These are phyloP conservation scores for Larimichthys polyactis DNA, from an alignment of 2,113 vertebrate genomes.

Conservation along the genomic window DNA sequence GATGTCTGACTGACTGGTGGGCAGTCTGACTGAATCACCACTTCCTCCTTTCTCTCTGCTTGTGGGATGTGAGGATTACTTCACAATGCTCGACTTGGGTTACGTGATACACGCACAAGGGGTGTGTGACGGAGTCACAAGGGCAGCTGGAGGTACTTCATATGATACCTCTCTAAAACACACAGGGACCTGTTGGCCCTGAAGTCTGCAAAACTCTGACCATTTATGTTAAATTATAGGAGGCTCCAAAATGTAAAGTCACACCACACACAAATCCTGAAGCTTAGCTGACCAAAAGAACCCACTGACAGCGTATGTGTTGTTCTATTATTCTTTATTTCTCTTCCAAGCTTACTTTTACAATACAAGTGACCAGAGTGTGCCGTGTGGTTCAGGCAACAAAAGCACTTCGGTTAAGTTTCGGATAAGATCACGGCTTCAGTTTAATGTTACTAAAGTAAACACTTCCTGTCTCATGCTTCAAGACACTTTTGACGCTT, in stretches of 20 bases:
- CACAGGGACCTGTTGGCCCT: conserved; percentile 7
- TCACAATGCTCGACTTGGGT: conserved; percentile 5
- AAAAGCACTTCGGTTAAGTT: background rate
- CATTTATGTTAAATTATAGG: background rate
- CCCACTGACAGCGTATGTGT: background rate
- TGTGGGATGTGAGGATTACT: conserved; percentile 22
- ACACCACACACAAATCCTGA: background rate
- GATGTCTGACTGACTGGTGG: conserved; percentile 36
- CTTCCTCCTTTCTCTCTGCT: conserved; percentile 14
- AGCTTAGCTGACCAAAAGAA: background rate
- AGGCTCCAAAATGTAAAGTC: conserved; percentile 24
- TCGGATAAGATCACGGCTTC: background rate
- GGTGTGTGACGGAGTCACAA: conserved; percentile 2
- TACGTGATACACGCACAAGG: conserved; percentile 12
- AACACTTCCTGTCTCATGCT: background rate
- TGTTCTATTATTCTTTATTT: background rate
- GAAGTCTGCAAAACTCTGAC: background rate
- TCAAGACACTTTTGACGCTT: background rate
- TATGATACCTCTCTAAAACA: conserved; percentile 14
- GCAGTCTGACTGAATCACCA: conserved; percentile 35
- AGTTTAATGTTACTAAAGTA: conserved; percentile 24
- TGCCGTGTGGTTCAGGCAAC: background rate
- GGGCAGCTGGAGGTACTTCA: conserved; percentile 27
- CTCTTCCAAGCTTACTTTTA: background rate
- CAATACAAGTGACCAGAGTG: background rate